Conservation (phyloP, 2,888 invertebrate genomes). For the Congeria kusceri region DNA sequence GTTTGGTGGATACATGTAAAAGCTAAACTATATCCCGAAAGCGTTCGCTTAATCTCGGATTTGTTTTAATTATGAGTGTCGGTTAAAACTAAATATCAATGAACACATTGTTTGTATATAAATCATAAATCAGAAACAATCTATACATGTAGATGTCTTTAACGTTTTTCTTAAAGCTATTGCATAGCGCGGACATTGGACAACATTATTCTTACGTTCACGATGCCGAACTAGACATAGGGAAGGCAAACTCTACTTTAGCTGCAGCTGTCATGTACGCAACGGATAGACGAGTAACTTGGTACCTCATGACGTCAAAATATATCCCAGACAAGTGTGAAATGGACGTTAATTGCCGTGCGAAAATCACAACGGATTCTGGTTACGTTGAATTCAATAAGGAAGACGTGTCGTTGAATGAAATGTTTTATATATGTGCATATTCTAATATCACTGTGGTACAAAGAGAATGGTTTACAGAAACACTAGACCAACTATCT, state of each 20-base stretch:
- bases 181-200: conserved; percentile 36
- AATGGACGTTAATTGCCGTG: conserved; percentile 1
- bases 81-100: too few relatives aligned
- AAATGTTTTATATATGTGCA: conserved; percentile 36
- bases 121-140: too few relatives aligned
- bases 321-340: conserved; percentile 26
- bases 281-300: conserved; percentile 32
- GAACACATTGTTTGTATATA: too few relatives aligned
- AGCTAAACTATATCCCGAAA: too few relatives aligned
- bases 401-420: background rate
- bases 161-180: conserved; percentile 18
- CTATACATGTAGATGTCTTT: too few relatives aligned
- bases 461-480: conserved; percentile 32
- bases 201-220: conserved; percentile 6
- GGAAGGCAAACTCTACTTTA: conserved; percentile 3
- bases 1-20: too few relatives aligned
- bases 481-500: conserved; percentile 18
- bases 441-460: conserved; percentile 3
- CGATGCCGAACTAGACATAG: conserved; percentile 43
- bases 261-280: conserved; percentile 17
- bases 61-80: too few relatives aligned
- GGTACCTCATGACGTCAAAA: conserved; percentile 50
- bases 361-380: background rate
- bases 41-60: too few relatives aligned
- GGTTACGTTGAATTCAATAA: conserved; percentile 25